Evolutionary conservation across 2,888 invertebrate genomes (phyloP).

Genomic region (Leptura quadrifasciata): DNA sequence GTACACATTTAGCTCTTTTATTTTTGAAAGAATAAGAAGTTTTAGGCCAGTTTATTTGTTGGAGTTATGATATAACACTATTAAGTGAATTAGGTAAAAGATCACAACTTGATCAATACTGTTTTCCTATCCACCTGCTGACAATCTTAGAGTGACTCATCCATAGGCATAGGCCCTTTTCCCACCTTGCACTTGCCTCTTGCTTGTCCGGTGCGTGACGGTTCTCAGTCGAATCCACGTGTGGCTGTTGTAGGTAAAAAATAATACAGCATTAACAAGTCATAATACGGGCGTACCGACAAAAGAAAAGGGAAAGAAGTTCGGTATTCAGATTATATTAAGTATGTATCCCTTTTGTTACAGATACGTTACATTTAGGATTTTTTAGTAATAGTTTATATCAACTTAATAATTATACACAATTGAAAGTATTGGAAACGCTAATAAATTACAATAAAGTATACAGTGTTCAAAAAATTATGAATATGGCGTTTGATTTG

Average conservation of each 20-base stretch:
- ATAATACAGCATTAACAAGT: background rate
- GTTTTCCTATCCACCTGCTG: constrained; percentile 40
- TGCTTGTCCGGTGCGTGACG: constrained; percentile 27
- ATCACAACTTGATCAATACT: constrained; percentile 31
- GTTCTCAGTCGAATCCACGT: constrained; percentile 19
- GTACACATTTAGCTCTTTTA: constrained; percentile 1
- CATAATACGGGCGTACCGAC: background rate
- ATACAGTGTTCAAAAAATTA: too few species aligned
- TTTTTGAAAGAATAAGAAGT: constrained; percentile 24
- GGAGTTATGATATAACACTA: background rate
- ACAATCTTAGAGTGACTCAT: constrained; percentile 36
- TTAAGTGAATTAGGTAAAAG: constrained; percentile 17
- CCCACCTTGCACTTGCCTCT: constrained; percentile 41
- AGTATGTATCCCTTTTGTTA: background rate
- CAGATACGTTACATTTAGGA: too few species aligned
- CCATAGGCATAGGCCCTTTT: constrained; percentile 41
- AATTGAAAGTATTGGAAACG: too few species aligned
- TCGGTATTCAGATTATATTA: background rate
- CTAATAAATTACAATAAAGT: too few species aligned
- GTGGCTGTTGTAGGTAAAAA: constrained; percentile 22
- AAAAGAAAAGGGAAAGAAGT: background rate
- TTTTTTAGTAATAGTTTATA: too few species aligned
- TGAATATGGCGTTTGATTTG: too few species aligned
- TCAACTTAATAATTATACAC: too few species aligned
- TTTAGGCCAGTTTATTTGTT: constrained; percentile 22